phyloP scores from a whole-genome alignment of 2,797 vertebrate species.

The Pipistrellus pipistrellus region DNA sequence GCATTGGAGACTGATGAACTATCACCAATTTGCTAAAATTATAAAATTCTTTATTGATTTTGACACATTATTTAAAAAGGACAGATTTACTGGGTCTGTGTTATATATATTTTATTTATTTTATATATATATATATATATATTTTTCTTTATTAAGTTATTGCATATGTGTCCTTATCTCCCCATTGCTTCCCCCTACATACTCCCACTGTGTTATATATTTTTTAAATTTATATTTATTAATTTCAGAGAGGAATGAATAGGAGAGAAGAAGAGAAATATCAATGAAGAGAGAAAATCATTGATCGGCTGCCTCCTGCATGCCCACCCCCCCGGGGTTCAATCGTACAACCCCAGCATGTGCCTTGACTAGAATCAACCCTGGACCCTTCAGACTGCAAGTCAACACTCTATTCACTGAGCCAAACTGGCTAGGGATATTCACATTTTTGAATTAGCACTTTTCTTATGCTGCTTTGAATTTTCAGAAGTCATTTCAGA shows the following conservation, averaged over 20 bases:
- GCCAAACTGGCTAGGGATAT: neutral
- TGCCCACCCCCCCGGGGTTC: too few species aligned
- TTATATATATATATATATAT: neutral
- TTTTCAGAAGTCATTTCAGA: conserved; percentile 56
- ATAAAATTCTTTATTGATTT: neutral
- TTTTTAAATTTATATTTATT: neutral
- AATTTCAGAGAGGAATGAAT: neutral
- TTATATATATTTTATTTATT: neutral
- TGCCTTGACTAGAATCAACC: neutral
- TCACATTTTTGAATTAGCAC: neutral
- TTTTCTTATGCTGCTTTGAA: neutral
- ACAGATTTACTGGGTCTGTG: conserved; percentile 3
- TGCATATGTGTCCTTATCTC: too few species aligned
- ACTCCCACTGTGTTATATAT: too few species aligned
- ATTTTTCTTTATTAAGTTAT: too few species aligned
- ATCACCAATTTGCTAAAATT: neutral
- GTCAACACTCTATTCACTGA: neutral
- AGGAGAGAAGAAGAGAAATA: neutral
- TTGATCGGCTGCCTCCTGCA: neutral
- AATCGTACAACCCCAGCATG: neutral
- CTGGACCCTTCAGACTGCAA: neutral
- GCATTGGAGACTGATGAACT: neutral
- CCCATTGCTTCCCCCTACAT: too few species aligned
- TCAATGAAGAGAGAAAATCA: neutral
- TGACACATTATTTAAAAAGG: neutral